Evolutionary conservation across 2,113 vertebrate species (phyloP).

Genomic region (Serilophus lunatus): DNA sequence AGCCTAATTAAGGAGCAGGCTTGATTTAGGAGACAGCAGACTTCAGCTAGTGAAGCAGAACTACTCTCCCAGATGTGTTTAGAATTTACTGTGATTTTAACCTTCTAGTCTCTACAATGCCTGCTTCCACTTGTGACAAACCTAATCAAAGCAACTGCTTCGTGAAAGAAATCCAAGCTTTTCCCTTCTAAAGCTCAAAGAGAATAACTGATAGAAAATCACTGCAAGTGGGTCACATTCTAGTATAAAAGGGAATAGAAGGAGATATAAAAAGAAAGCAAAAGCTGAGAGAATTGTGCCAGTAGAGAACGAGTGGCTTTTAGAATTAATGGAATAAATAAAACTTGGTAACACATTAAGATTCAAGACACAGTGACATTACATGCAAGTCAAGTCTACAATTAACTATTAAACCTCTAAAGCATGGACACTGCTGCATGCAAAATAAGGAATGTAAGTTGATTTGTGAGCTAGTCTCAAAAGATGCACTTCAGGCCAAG

Average conservation of each 20-base stretch:
- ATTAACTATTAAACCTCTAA: neutral
- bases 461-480: neutral
- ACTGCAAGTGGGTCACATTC: conserved; percentile 56
- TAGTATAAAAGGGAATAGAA: conserved; percentile 28
- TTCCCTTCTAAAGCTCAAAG: conserved; percentile 27
- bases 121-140: neutral
- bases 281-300: conserved; percentile 31
- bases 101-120: neutral
- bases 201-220: conserved; percentile 34
- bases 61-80: neutral
- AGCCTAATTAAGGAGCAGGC: neutral
- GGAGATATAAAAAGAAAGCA: conserved; percentile 40
- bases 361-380: conserved; percentile 25
- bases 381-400: neutral
- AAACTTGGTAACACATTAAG: neutral
- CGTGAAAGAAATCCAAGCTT: neutral
- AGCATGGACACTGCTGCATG: neutral
- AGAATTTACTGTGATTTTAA: neutral
- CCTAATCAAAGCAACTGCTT: neutral
- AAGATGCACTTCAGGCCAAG: neutral
- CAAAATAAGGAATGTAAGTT: neutral
- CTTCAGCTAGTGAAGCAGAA: neutral
- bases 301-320: conserved; percentile 10
- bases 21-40: neutral
- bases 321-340: conserved; percentile 33